Evolutionary conservation across 2,113 vertebrate genomes (phyloP), one percentile per base, ranked within the genome.

Genomic region (Neomonachus schauinslandi): DNA sequence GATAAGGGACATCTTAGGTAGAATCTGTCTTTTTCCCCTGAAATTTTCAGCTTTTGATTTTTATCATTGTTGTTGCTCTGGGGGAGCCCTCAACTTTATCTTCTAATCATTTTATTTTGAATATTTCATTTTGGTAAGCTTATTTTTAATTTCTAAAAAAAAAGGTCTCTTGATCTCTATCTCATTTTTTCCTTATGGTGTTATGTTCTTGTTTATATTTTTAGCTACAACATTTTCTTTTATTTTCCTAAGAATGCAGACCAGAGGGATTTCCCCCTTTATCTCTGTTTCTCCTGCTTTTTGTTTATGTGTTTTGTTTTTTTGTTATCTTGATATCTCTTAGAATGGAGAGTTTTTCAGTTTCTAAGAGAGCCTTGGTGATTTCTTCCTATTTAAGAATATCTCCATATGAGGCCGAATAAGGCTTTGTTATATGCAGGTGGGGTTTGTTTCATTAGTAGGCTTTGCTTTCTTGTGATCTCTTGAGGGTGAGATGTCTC

Each of bases 71-170:
- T 63, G 19, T 67, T 67, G 31, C 53, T 26, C 24, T 91, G 24
- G 12, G 51, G 26, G 7, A 72, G 19, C 22, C 31, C 31, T 93
- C 28, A 69, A 61, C 59, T 94, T 95, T 83, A 89, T 71, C 82
- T 61, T 96, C 74, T 88, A 36, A 53, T 51, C 15, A 51, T 82
- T 94, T 95, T 51, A 57, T 94, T 94, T 94, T 72, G 26, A 85
- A 49, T 81, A 69, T 93, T 95, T 96, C 36, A 90, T 89, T 80
- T 97, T 84, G 46, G 8, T 53, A 87, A 94, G 79, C 19, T 74
- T 74, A 67, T 86, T 92, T 97, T 93, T 82, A 51, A 42, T 93
- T 84, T 93, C 53, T 88, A 53, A 96, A 89, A 87, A 69, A 59
- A 67, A 46, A 46, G 24, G 2, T 76, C 2, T 80, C 26, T 76